A percentile compares a stretch with the other conserved stretches of the same genome.
Evolutionary conservation across 2,113 vertebrate genomes (phyloP).

Genomic region (Mionectes macconnelli): DNA sequence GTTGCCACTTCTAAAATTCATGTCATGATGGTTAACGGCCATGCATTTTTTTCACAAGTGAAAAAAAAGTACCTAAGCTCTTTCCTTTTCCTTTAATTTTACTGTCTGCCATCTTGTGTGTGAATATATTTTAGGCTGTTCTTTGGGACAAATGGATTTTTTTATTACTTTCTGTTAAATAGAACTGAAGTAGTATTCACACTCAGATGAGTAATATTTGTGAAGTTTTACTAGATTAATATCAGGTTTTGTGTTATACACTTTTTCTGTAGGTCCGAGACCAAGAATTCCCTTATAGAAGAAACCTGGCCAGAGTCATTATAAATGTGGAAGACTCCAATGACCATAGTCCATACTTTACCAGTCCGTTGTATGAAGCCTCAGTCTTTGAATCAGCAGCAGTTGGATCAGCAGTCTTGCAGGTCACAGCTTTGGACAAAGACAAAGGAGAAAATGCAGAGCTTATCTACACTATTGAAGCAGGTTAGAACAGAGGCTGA

Average conservation of each 20-base stretch:
- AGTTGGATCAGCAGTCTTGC: constrained; percentile 91
- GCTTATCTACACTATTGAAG: constrained; percentile 89
- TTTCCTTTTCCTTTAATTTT: background rate
- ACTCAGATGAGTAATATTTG: background rate
- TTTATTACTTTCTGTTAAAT: background rate
- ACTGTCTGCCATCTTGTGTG: fast-evolving
- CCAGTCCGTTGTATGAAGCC: constrained; percentile 88
- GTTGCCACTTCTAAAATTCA: background rate
- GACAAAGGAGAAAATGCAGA: constrained; percentile 96
- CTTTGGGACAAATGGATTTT: background rate
- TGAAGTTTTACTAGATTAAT: background rate
- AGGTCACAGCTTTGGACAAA: constrained; percentile 94
- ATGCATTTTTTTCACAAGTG: background rate
- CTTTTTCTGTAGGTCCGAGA: constrained; percentile 87
- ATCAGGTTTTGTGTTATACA: background rate
- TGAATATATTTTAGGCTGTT: background rate
- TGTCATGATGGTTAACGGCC: background rate
- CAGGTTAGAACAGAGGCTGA: constrained; percentile 77
- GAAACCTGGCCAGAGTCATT: constrained; percentile 88
- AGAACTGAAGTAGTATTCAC: background rate
- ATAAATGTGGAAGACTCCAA: constrained; percentile 94
- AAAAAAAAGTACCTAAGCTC: background rate
- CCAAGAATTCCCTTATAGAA: constrained; percentile 94
- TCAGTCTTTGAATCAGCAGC: constrained; percentile 94
- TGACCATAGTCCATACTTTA: constrained; percentile 93